Percentiles rank a stretch among this genome's conserved stretches.
Evolutionary conservation across 1,140 invertebrate genomes (phyloP).

Genomic region (Steinernema feltiae): DNA sequence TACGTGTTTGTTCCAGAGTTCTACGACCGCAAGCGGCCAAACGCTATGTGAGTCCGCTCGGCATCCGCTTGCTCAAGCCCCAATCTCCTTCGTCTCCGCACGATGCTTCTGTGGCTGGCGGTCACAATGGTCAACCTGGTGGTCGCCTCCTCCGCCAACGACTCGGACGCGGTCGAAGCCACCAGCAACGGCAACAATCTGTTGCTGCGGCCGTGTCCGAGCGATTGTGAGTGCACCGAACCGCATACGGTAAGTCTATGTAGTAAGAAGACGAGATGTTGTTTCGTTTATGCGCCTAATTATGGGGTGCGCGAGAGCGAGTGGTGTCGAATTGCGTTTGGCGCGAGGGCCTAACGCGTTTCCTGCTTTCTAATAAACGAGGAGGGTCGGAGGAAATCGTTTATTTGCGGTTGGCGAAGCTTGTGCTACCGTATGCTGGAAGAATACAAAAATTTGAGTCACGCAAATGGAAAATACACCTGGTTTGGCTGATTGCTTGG

Average conservation of each 20-base stretch:
- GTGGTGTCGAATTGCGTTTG: background rate
- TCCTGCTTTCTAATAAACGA: constrained; percentile 12
- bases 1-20: too few relatives aligned
- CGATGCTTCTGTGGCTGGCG: background rate
- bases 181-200: too few relatives aligned
- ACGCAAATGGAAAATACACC: too few relatives aligned
- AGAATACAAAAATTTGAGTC: too few relatives aligned
- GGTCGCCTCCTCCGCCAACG: background rate
- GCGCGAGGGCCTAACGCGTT: background rate
- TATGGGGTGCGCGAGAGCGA: background rate
- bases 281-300: background rate
- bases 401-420: too few relatives aligned
- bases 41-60: too few relatives aligned
- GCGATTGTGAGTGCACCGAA: background rate
- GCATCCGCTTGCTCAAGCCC: background rate
- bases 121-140: background rate
- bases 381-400: background rate
- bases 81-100: background rate
- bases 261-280: background rate
- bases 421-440: too few relatives aligned
- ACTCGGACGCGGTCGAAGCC: background rate
- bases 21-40: too few relatives aligned
- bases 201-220: background rate
- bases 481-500: too few relatives aligned
- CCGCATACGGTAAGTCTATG: background rate